Conservation (phyloP, 2,113 vertebrate species). For the Alces alces region DNA sequence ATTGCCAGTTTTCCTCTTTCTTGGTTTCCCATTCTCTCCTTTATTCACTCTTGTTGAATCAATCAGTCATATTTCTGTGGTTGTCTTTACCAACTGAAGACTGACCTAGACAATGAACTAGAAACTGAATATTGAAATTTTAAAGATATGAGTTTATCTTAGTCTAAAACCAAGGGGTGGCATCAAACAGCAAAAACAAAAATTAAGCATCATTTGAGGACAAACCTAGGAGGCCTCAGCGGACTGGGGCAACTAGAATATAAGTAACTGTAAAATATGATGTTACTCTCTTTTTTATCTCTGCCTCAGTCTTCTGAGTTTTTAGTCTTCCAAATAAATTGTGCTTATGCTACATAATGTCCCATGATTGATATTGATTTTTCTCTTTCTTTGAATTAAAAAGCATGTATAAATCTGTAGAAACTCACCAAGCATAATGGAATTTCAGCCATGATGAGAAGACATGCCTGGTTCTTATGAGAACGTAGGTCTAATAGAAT, state of each 20-base stretch:
- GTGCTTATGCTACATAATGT: not conserved
- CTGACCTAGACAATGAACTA: not conserved
- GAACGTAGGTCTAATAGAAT: not conserved
- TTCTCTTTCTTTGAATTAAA: not conserved
- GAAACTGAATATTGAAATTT: not conserved
- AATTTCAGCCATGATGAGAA: not conserved
- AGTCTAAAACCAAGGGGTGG: not conserved
- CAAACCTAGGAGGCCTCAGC: not conserved
- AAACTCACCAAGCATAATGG: not conserved
- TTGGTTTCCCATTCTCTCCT: not conserved
- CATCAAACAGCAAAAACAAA: not conserved
- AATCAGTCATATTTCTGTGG: not conserved
- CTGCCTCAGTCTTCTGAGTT: not conserved
- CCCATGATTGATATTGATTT: not conserved
- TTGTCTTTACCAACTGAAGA: not conserved
- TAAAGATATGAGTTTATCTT: not conserved
- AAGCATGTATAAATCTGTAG: not conserved
- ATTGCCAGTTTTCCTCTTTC: not conserved
- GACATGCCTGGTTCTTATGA: not conserved
- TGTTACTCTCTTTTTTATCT: not conserved
- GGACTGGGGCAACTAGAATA: not conserved
- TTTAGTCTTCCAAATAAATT: not conserved
- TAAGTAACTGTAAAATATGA: not conserved
- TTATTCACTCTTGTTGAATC: not conserved
- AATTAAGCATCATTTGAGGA: not conserved